Evolutionary conservation across 2,797 vertebrate species (phyloP).

Genomic region (Oophaga sylvatica): DNA sequence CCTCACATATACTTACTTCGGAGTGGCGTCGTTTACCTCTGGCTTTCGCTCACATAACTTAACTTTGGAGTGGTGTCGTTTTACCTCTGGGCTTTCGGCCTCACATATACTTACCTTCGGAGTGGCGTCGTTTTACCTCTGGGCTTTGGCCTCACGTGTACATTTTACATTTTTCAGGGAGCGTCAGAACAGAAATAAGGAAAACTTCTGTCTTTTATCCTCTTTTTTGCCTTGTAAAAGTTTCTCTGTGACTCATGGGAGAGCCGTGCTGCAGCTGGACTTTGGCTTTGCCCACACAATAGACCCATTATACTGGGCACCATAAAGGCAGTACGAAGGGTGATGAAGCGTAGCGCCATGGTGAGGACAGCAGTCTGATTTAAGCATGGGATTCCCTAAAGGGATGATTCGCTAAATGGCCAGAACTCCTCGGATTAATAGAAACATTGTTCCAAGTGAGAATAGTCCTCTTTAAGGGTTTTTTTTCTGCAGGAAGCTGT

Average conservation of each 20-base stretch:
- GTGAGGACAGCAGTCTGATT: neutral
- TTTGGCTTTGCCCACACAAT: neutral
- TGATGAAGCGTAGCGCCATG: neutral
- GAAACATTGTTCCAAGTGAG: conserved; percentile 17
- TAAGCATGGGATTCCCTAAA: conserved; percentile 6
- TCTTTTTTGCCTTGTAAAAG: neutral
- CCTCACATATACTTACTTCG: too few species aligned
- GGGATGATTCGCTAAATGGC: conserved; percentile 23
- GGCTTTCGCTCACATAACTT: too few species aligned
- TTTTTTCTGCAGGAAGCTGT: neutral
- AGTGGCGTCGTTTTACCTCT: too few species aligned
- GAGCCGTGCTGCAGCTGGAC: neutral
- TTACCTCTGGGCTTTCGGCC: too few species aligned
- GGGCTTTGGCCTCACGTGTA: neutral
- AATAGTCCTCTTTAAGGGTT: conserved; percentile 1
- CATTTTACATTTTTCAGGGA: neutral
- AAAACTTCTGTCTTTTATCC: neutral
- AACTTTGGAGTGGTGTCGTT: too few species aligned
- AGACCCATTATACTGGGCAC: neutral
- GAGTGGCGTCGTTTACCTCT: too few species aligned
- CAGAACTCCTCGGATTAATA: neutral
- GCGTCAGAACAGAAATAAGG: neutral
- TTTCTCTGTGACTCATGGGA: neutral
- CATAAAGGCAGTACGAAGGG: conserved; percentile 3
- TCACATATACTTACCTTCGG: too few species aligned